Evolutionary conservation across 2,888 invertebrate genomes (phyloP).

Genomic region (Atrina japonica): DNA sequence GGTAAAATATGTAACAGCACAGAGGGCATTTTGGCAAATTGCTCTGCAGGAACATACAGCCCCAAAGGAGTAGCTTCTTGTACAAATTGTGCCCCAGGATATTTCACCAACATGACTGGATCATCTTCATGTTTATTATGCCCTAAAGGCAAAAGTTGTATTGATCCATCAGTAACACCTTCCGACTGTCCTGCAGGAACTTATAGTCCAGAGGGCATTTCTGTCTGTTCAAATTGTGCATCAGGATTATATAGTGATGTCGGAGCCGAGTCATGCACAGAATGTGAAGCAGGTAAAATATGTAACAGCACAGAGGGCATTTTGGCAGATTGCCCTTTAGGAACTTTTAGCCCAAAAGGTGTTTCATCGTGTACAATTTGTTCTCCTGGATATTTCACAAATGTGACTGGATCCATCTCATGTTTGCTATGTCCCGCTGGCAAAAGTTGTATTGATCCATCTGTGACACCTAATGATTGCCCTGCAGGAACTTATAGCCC

Average conservation of each 20-base stretch:
- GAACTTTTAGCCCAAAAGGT: conserved; percentile 39
- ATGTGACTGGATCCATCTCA: conserved; percentile 47
- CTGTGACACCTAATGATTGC: conserved; percentile 62
- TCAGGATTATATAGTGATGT: conserved; percentile 51
- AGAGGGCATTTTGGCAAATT: not conserved
- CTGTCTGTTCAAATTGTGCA: conserved; percentile 45
- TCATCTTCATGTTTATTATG: conserved; percentile 70
- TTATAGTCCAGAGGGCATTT: conserved; percentile 57
- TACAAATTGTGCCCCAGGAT: conserved; percentile 67
- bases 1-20: conserved; percentile 49
- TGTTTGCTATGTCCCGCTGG: conserved; percentile 73
- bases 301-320: conserved; percentile 44
- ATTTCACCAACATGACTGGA: conserved; percentile 66
- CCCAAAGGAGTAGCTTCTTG: conserved; percentile 60
- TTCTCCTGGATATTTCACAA: conserved; percentile 59
- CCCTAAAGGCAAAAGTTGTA: conserved; percentile 70
- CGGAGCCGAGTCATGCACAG: conserved; percentile 49
- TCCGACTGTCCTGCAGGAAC: conserved; percentile 63
- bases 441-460: conserved; percentile 64
- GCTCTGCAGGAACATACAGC: conserved; percentile 66
- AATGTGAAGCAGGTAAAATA: conserved; percentile 53
- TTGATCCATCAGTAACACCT: conserved; percentile 54
- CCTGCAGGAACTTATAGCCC: conserved; percentile 65
- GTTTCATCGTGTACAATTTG: conserved; percentile 47
- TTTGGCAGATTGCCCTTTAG: conserved; percentile 52